Conservation (phyloP, 2,113 vertebrate species). For the Orientallactaga bullata region DNA sequence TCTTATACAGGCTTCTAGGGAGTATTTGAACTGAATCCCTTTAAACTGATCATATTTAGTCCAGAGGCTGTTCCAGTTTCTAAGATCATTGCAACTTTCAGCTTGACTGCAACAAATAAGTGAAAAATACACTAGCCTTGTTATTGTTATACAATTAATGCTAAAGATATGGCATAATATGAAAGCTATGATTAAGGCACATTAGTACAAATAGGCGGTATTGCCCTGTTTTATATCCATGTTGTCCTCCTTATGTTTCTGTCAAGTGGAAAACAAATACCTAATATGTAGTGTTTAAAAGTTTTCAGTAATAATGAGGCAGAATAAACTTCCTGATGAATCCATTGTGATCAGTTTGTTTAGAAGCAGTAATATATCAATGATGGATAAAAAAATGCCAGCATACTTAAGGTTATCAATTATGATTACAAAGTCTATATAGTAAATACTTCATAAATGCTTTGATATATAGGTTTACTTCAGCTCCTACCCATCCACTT, state of each 20-base stretch:
- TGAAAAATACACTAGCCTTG: slow-evolving; percentile 23
- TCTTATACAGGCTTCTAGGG: not conserved
- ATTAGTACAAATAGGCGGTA: not conserved
- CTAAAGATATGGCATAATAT: slow-evolving; percentile 21
- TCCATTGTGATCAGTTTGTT: not conserved
- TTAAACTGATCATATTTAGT: not conserved
- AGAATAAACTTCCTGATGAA: slow-evolving; percentile 24
- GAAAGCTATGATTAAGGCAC: not conserved
- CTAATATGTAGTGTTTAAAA: not conserved
- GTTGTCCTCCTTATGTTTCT: not conserved
- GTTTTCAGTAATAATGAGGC: slow-evolving; percentile 44
- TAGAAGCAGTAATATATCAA: slow-evolving; percentile 58
- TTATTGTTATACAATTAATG: not conserved
- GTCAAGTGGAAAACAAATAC: slow-evolving; percentile 21
- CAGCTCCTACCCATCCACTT: slow-evolving; percentile 17
- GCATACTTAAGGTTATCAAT: slow-evolving; percentile 27
- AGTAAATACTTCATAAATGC: slow-evolving; percentile 16
- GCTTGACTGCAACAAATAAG: slow-evolving; percentile 37
- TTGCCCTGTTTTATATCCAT: not conserved
- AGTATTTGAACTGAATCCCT: not conserved
- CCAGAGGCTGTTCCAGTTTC: not conserved
- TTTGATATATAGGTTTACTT: slow-evolving; percentile 55
- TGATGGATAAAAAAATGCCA: slow-evolving; percentile 46
- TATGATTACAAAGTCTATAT: slow-evolving; percentile 50
- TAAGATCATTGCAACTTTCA: not conserved